Conservation (phyloP, 1,140 invertebrate genomes). For the Telenomus remus region DNA sequence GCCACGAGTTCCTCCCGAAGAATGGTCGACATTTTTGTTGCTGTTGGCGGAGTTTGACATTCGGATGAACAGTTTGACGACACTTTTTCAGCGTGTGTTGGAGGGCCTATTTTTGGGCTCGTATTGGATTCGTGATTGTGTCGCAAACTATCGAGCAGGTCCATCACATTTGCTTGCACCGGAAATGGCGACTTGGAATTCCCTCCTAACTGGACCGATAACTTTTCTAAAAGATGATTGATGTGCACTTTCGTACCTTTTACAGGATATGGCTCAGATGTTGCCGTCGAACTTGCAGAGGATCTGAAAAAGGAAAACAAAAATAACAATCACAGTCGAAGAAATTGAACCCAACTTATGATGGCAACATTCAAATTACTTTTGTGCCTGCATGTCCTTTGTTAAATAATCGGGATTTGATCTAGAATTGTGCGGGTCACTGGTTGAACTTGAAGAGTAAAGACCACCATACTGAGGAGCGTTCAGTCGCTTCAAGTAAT, state of each 20-base stretch:
- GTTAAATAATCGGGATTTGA: conserved; percentile 18
- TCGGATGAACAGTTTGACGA: neutral
- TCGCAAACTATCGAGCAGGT: conserved; percentile 59
- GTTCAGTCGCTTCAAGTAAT: conserved; percentile 27
- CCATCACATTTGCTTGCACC: conserved; percentile 61
- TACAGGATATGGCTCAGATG: conserved; percentile 52
- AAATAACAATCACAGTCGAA: too few species aligned
- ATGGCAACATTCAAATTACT: too few species aligned
- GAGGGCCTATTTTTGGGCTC: conserved; percentile 46
- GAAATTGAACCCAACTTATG: too few species aligned
- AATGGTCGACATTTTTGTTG: conserved; percentile 62
- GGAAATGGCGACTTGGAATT: conserved; percentile 54
- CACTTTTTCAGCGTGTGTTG: conserved; percentile 46
- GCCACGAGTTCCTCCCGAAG: conserved; percentile 67
- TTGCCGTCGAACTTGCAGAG: conserved; percentile 9
- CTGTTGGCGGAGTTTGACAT: neutral
- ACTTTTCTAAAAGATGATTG: conserved; percentile 68
- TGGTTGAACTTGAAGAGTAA: conserved; percentile 1
- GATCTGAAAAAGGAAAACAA: conserved; percentile 22
- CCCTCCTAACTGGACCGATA: conserved; percentile 60
- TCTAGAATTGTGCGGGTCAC: conserved; percentile 9
- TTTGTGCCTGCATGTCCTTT: conserved; percentile 7
- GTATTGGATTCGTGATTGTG: conserved; percentile 37
- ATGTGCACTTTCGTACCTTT: conserved; percentile 68
- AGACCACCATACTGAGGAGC: conserved; percentile 9